Evolutionary conservation across 2,797 vertebrate species (phyloP).

Genomic region (Pogoniulus pusillus): DNA sequence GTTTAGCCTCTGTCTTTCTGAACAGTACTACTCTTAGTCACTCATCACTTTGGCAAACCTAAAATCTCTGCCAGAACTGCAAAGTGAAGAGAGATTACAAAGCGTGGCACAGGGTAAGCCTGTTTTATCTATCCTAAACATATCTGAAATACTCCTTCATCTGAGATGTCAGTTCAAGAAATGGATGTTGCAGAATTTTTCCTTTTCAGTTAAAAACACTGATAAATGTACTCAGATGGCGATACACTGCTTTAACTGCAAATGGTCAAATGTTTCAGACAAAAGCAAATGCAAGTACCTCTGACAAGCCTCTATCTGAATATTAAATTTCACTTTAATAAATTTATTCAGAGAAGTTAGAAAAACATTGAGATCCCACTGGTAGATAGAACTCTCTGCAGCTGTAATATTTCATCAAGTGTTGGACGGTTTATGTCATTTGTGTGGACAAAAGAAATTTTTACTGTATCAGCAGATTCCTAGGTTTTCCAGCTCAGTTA

Average conservation of each 20-base stretch:
- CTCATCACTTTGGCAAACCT: neutral
- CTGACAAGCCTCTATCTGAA: neutral
- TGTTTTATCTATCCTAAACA: neutral
- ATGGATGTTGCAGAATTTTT: neutral
- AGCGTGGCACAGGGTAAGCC: neutral
- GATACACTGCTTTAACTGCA: neutral
- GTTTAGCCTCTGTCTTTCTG: neutral
- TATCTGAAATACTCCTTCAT: neutral
- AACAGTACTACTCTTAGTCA: neutral
- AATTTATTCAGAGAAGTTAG: neutral
- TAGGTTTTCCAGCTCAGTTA: neutral
- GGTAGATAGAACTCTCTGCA: conserved; percentile 1
- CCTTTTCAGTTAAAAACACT: neutral
- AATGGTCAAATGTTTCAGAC: neutral
- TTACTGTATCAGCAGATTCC: conserved; percentile 47
- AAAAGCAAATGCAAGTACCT: neutral
- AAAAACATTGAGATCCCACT: neutral
- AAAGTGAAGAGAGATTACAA: neutral
- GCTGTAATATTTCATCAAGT: conserved; percentile 53
- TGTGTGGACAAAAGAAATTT: neutral
- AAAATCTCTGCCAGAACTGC: neutral
- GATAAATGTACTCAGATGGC: neutral
- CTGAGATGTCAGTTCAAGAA: neutral
- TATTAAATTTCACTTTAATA: conserved; percentile 24
- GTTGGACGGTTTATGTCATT: conserved; percentile 14